A percentile compares a stretch with the other conserved stretches of the same genome.
These are phyloP conservation scores for Xiphophorus couchianus DNA, from an alignment of 2,113 vertebrate genomes.

Conservation along the genomic window DNA sequence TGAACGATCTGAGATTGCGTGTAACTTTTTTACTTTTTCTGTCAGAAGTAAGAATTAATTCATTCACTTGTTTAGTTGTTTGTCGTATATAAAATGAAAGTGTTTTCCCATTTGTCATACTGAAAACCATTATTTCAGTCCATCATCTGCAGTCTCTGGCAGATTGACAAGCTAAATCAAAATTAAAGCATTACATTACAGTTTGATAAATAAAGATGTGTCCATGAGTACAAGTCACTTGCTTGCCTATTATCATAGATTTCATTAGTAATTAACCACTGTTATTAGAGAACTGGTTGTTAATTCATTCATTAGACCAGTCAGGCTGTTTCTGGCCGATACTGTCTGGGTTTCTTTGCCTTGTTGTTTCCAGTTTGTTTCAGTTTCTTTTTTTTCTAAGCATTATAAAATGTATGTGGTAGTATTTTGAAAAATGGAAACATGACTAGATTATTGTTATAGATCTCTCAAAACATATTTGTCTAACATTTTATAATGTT, in stretches of 20 bases:
- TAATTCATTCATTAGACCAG: too few species aligned
- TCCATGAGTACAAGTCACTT: background rate
- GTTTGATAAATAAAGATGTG: background rate
- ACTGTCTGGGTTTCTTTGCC: too few species aligned
- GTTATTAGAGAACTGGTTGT: background rate
- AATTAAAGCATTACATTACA: too few species aligned
- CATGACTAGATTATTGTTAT: background rate
- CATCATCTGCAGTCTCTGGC: background rate
- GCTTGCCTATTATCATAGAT: background rate
- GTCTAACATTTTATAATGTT: background rate
- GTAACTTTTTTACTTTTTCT: background rate
- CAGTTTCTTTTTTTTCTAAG: too few species aligned
- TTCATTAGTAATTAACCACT: background rate
- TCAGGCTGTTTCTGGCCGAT: too few species aligned
- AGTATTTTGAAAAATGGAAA: background rate
- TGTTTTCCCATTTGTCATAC: background rate
- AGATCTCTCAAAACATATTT: background rate
- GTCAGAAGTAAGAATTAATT: background rate
- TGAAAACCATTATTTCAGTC: background rate
- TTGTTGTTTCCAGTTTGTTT: too few species aligned
- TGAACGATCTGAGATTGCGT: background rate
- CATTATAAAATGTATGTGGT: too few species aligned
- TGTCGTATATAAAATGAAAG: background rate
- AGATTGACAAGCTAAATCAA: too few species aligned
- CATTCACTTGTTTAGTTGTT: background rate